Conservation (phyloP, 2,797 vertebrate species). For the Thaleichthys pacificus region DNA sequence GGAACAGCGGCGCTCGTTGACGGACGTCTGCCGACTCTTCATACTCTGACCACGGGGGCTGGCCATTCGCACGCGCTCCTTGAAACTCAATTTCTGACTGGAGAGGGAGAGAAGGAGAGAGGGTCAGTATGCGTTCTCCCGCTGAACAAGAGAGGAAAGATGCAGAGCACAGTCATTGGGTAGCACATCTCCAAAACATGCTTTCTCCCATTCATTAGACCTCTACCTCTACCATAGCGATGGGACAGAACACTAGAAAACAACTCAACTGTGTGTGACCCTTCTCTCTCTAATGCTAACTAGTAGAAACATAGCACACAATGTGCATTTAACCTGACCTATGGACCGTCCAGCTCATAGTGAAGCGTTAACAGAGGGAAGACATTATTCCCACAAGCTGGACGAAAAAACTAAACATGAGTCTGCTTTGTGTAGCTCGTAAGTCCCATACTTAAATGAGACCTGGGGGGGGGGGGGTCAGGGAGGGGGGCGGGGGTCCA, state of each 20-base stretch:
- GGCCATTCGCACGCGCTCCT: conserved; percentile 96
- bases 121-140: conserved; percentile 56
- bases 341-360: not conserved
- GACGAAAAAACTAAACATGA: not conserved
- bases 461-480: too few relatives aligned
- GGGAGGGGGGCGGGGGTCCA: not conserved
- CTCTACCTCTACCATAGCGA: not conserved
- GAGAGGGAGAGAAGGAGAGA: conserved; percentile 33
- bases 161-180: conserved; percentile 46
- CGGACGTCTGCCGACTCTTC: conserved; percentile 89
- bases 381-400: not conserved
- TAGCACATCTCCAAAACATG: conserved; percentile 8
- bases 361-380: not conserved
- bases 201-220: not conserved
- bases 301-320: too few relatives aligned
- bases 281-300: not conserved
- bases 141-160: conserved; percentile 39
- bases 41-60: conserved; percentile 96
- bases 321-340: not conserved
- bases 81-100: conserved; percentile 98
- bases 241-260: not conserved
- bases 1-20: conserved; percentile 83
- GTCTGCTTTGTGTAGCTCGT: not conserved
- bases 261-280: not conserved
- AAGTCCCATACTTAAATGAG: not conserved